A percentile compares a stretch with the other conserved stretches of the same genome.
phyloP scores from a whole-genome alignment of 2,113 vertebrate genomes.

The Redunca redunca region DNA sequence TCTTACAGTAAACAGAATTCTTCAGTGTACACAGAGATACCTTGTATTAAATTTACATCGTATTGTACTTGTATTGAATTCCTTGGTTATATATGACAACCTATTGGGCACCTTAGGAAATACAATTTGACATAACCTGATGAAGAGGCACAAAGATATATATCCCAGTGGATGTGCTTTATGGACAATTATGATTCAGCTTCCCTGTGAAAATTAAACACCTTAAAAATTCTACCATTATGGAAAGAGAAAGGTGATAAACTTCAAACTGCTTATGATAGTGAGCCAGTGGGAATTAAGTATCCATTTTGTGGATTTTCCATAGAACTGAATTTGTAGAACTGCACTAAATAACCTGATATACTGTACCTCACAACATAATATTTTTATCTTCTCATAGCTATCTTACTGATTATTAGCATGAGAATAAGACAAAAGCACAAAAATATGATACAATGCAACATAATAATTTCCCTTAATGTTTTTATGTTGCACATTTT shows the following conservation, averaged over 20 bases:
- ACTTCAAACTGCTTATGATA: neutral
- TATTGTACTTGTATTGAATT: conserved; percentile 41
- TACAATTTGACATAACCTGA: conserved; percentile 46
- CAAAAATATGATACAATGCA: neutral
- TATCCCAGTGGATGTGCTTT: conserved; percentile 13
- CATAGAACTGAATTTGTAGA: neutral
- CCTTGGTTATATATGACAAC: conserved; percentile 61
- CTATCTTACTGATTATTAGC: neutral
- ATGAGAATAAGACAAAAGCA: neutral
- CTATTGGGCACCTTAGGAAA: conserved; percentile 49
- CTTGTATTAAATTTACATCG: conserved; percentile 41
- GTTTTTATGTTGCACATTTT: neutral
- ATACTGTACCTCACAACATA: neutral
- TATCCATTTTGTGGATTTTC: neutral
- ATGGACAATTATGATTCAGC: conserved; percentile 14
- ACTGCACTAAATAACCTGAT: neutral
- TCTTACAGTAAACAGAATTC: conserved; percentile 62
- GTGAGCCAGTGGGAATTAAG: neutral
- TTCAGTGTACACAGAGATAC: conserved; percentile 43
- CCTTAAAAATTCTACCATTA: conserved; percentile 53
- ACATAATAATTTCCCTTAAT: neutral
- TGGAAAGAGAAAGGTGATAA: conserved; percentile 47
- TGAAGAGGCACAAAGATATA: conserved; percentile 40
- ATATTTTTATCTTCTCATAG: neutral
- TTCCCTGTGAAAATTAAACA: conserved; percentile 68